phyloP scores from a whole-genome alignment of 2,113 vertebrate species.

The cattle (Bos taurus) region ARS-UCD2.0 NC_037346.1:32323501-32324000 shows the following conservation, averaged over 20 bases:
- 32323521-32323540: background rate
- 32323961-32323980: slow-evolving; percentile 22
- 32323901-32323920: background rate
- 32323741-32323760: too few relatives aligned
- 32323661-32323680: background rate
- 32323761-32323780: background rate
- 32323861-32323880: background rate
- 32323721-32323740: background rate
- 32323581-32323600: background rate
- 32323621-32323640: background rate
- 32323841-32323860: background rate
- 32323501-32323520: background rate
- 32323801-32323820: background rate
- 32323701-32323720: background rate
- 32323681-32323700: background rate
- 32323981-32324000: slow-evolving; percentile 60
- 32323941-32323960: slow-evolving; percentile 36
- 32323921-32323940: slow-evolving; percentile 9
- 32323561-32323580: too few relatives aligned
- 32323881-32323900: background rate
- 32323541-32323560: too few relatives aligned
- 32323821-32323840: background rate
- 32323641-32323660: background rate
- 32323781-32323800: background rate
- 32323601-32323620: background rate